These are phyloP conservation scores for Tupaia chinensis DNA, from an alignment of 2,113 vertebrate genomes.

Conservation along the genomic window DNA sequence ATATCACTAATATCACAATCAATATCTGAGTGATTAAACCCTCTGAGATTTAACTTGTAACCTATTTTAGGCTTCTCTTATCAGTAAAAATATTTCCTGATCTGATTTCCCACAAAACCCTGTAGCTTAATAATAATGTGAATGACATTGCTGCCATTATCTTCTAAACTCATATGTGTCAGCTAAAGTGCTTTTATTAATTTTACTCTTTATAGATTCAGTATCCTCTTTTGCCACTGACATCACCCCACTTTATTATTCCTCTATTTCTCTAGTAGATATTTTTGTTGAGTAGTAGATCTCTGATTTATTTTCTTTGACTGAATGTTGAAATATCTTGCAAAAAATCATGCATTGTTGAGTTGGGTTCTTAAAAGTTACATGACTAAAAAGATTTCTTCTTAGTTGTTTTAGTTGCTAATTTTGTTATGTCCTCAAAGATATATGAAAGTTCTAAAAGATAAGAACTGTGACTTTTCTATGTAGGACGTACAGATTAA, in stretches of 20 bases:
- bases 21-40: slow-evolving; percentile 77
- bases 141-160: slow-evolving; percentile 71
- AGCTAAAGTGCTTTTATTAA: slow-evolving; percentile 58
- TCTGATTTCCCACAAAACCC: slow-evolving; percentile 71
- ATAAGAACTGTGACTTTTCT: background rate
- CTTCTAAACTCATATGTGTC: slow-evolving; percentile 49
- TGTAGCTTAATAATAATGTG: slow-evolving; percentile 51
- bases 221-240: background rate
- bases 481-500: background rate
- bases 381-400: background rate
- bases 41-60: slow-evolving; percentile 72
- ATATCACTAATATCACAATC: slow-evolving; percentile 63
- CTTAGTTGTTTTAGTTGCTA: background rate
- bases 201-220: slow-evolving; percentile 48
- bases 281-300: background rate
- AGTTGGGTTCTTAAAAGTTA: background rate
- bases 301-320: background rate
- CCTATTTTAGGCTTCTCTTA: slow-evolving; percentile 7
- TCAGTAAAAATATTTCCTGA: slow-evolving; percentile 71
- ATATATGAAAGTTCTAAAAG: background rate
- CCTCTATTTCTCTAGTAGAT: background rate
- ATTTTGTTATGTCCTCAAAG: background rate
- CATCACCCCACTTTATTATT: background rate
- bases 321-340: slow-evolving; percentile 38
- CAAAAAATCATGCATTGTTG: slow-evolving; percentile 9